These are phyloP conservation scores for Hippocampus comes DNA, from an alignment of 2,113 vertebrate genomes.

Conservation along the genomic window DNA sequence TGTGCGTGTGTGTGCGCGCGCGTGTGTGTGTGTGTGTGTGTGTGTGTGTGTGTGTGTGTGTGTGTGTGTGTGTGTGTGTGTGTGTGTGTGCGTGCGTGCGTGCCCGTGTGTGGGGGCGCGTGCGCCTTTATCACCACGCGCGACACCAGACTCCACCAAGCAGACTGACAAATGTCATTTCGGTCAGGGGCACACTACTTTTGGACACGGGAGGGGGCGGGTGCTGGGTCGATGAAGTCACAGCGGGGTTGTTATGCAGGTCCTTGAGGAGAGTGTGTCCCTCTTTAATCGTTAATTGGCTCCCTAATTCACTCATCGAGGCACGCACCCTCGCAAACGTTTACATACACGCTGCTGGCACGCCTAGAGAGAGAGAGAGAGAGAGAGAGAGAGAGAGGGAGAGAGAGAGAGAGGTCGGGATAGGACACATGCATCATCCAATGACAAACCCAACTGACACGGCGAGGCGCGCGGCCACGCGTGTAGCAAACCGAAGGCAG, in stretches of 20 bases:
- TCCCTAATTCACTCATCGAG: constrained; percentile 51
- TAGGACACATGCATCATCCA: background rate
- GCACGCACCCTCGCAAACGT: constrained; percentile 4
- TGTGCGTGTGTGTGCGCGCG: constrained; percentile 16
- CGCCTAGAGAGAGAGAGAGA: background rate
- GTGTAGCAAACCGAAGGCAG: background rate
- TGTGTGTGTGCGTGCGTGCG: background rate
- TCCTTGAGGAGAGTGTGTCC: constrained; percentile 55
- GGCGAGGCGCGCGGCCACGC: background rate
- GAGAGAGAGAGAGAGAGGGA: too few relatives aligned
- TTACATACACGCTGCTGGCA: background rate
- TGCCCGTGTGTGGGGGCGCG: too few relatives aligned
- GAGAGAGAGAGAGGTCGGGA: too few relatives aligned
- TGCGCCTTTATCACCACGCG: constrained; percentile 2
- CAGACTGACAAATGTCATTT: constrained; percentile 54
- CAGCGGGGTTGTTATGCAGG: constrained; percentile 45
- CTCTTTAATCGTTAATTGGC: constrained; percentile 58
- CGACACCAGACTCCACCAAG: constrained; percentile 35
- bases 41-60: background rate
- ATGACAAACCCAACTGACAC: background rate
- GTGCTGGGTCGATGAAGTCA: constrained; percentile 59
- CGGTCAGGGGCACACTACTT: constrained; percentile 51
- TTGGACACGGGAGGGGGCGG: constrained; percentile 37
- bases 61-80: too few relatives aligned
- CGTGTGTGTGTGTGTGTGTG: background rate